A percentile compares a stretch with the other conserved stretches of the same genome.
phyloP scores from a whole-genome alignment of 2,888 invertebrate genomes.

The Drosophila tanythrix region DNA sequence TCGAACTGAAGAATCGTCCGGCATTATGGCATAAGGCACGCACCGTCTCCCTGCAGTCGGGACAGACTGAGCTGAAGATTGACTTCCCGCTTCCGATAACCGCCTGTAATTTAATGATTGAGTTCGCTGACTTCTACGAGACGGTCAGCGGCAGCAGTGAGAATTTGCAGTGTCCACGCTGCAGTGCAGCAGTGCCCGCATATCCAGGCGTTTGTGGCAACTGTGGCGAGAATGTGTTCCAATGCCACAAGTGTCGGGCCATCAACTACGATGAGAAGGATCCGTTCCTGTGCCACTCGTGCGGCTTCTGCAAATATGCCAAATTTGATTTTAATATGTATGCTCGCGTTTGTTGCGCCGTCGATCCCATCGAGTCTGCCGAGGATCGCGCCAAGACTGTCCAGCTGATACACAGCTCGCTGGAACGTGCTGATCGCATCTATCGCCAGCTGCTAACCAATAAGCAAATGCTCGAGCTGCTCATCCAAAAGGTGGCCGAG shows the following conservation, averaged over 20 bases:
- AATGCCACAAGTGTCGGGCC: slow-evolving; percentile 99
- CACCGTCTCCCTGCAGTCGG: slow-evolving; percentile 94
- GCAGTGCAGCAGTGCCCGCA: slow-evolving; percentile 98
- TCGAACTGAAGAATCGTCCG: slow-evolving; percentile 98
- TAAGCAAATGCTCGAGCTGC: slow-evolving; percentile 94
- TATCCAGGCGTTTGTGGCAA: slow-evolving; percentile 97
- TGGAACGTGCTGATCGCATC: slow-evolving; percentile 97
- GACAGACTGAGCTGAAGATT: slow-evolving; percentile 97
- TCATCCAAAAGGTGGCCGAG: slow-evolving; percentile 94
- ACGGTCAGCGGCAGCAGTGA: slow-evolving; percentile 95
- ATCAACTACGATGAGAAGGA: slow-evolving; percentile 99
- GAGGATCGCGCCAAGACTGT: slow-evolving; percentile 98
- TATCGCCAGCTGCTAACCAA: slow-evolving; percentile 96
- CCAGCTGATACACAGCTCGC: slow-evolving; percentile 93
- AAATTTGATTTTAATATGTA: slow-evolving; percentile 98
- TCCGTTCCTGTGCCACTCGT: slow-evolving; percentile 99
- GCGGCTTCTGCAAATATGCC: slow-evolving; percentile 99
- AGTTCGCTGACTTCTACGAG: slow-evolving; percentile 99
- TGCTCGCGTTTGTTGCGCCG: slow-evolving; percentile 96
- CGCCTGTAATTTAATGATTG: slow-evolving; percentile 99
- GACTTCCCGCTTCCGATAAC: slow-evolving; percentile 98
- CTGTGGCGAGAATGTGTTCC: slow-evolving; percentile 98
- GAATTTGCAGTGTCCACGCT: slow-evolving; percentile 97
- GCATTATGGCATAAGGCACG: slow-evolving; percentile 99
- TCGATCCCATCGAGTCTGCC: slow-evolving; percentile 98